A percentile compares a stretch with the other conserved stretches of the same genome.
Evolutionary conservation across 2,797 vertebrate species (phyloP).

Genomic region (Hypotaenidia philippensis): DNA sequence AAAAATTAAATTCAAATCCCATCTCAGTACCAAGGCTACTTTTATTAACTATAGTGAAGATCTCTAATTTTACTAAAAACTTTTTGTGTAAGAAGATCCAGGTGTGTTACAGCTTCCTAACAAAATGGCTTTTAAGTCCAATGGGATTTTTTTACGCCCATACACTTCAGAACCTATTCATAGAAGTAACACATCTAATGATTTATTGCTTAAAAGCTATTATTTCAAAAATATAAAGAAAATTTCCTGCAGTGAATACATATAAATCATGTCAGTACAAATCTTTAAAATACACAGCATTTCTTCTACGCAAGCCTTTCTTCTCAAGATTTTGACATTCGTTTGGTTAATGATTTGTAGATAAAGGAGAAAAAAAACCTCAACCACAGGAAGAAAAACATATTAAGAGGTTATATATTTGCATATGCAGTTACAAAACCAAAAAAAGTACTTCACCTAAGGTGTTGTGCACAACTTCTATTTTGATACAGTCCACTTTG

Average conservation of each 20-base stretch:
- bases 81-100: background rate
- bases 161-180: background rate
- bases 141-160: background rate
- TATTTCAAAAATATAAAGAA: background rate
- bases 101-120: background rate
- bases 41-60: background rate
- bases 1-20: background rate
- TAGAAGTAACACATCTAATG: background rate
- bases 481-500: background rate
- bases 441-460: background rate
- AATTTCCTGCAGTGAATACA: background rate
- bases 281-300: background rate
- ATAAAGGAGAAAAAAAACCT: background rate
- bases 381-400: background rate
- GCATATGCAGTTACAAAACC: conserved; percentile 3
- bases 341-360: background rate
- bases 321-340: conserved; percentile 12
- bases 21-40: background rate
- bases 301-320: background rate
- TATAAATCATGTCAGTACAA: background rate
- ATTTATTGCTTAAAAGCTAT: conserved; percentile 24
- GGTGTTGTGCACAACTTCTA: conserved; percentile 21
- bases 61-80: background rate
- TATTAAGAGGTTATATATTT: background rate
- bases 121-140: background rate